Percentiles rank a stretch among this genome's conserved stretches.
These are phyloP conservation scores for Gadus macrocephalus DNA, from an alignment of 2,113 vertebrate species.

Conservation along the genomic window DNA sequence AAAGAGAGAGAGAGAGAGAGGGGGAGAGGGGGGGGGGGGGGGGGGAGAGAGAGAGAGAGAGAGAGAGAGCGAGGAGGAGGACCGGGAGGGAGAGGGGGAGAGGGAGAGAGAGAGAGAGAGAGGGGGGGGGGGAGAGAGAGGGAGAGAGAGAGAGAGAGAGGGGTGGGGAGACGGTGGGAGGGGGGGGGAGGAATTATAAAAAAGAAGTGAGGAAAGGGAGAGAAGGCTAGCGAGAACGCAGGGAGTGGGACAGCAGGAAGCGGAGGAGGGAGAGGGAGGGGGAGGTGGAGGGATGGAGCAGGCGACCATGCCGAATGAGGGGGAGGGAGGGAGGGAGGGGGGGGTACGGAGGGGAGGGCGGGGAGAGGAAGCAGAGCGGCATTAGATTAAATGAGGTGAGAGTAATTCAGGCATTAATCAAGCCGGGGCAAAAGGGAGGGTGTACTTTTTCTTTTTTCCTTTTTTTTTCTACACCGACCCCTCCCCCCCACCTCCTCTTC, in stretches of 20 bases:
- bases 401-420: constrained; percentile 84
- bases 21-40: constrained; percentile 46
- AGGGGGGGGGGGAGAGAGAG: constrained; percentile 30
- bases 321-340: constrained; percentile 38
- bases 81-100: constrained; percentile 47
- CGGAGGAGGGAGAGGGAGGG: constrained; percentile 36
- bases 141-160: constrained; percentile 72
- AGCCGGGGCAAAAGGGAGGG: constrained; percentile 75
- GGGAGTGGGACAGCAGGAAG: constrained; percentile 13
- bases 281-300: constrained; percentile 30
- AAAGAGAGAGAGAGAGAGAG: constrained; percentile 74
- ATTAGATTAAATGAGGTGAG: constrained; percentile 84
- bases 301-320: constrained; percentile 20
- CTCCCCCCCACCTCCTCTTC: not conserved
- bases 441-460: constrained; percentile 59
- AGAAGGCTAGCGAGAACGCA: constrained; percentile 44
- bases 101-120: too few relatives aligned
- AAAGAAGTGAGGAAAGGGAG: constrained; percentile 22
- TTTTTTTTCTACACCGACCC: constrained; percentile 1
- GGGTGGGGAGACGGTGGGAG: constrained; percentile 45
- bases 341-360: constrained; percentile 43
- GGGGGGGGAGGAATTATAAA: constrained; percentile 23
- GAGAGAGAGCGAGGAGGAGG: constrained; percentile 71
- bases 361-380: constrained; percentile 78
- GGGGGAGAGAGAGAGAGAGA: constrained; percentile 45